Evolutionary conservation across 1,140 invertebrate genomes (phyloP), one percentile per base, ranked within the genome.

Genomic region (Laupala kohalensis): DNA sequence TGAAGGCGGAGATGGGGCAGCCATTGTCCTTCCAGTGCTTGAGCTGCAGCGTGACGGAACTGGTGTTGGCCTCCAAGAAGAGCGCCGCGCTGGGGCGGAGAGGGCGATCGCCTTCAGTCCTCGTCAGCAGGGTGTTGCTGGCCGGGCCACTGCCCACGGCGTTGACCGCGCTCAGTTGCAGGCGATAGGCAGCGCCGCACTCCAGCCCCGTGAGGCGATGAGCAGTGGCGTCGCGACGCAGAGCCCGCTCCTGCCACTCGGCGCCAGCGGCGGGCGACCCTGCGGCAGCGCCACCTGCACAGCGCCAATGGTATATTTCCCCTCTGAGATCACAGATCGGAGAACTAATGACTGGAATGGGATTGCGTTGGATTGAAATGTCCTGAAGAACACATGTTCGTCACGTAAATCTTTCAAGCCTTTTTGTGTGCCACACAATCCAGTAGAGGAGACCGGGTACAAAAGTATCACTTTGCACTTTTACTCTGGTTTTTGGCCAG

Each of bases 181-280:
- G 80, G 64, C 79, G 79, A 76, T 86, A 86, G 23, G 76, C 74
- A 0, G 82, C 82, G 0, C 85, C 85, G 77, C 86, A 87, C 25
- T 78, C 74, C 24, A 86, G 77, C 27, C 79, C 77, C 27, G 78
- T 75, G 12, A 84, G 75, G 5, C 80, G 28, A 64, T 74, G 64
- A 69, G 72, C 63, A 53, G 76, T 65, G 25, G 26, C 63, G 64
- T 72, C 70, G 71, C 72, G 74, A 63, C 70, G 76, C 64, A 79
- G 73, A 12, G 73, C 75, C 62, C 75, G 76, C 70, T 81, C 79
- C 71, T 81, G 79, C 84, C 85, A 86, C 5, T 81, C 79, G 6
- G 81, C 81, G 6, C 69, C 63, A 23, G 1, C 37, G 9, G 37
- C 37, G 30, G 9, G 9, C 37, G 37, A n/a, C n/a, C 37, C 37